phyloP scores from a whole-genome alignment of 2,113 vertebrate species.

The Micromys minutus region DNA sequence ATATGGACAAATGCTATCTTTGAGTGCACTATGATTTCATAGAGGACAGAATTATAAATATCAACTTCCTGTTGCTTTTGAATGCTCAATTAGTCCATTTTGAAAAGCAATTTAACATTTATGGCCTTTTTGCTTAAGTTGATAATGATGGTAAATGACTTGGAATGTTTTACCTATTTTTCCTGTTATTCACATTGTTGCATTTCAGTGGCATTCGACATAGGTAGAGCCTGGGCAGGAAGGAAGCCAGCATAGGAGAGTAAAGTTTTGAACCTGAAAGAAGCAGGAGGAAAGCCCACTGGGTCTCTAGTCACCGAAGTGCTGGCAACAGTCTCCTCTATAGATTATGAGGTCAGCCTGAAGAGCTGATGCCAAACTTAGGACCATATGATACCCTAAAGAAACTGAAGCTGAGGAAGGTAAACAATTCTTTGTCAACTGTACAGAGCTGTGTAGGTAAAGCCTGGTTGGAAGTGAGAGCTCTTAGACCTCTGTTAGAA shows the following conservation, averaged over 20 bases:
- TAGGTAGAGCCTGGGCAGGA: neutral
- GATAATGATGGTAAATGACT: constrained; percentile 46
- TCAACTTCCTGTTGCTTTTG: neutral
- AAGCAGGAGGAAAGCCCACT: neutral
- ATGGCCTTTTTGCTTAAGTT: neutral
- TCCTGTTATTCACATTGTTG: neutral
- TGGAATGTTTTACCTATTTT: constrained; percentile 28
- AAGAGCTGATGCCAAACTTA: neutral
- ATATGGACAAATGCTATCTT: constrained; percentile 44
- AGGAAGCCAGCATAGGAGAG: neutral
- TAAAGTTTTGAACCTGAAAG: neutral
- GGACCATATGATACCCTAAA: neutral
- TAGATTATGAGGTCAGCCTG: neutral
- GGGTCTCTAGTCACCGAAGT: neutral
- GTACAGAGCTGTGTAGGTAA: neutral
- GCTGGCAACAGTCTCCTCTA: neutral
- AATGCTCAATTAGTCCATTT: constrained; percentile 61
- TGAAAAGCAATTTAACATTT: constrained; percentile 63
- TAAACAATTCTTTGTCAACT: neutral
- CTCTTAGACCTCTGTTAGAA: neutral
- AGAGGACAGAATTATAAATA: constrained; percentile 61
- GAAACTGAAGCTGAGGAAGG: neutral
- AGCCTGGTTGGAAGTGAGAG: too few relatives aligned
- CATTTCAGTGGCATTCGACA: neutral
- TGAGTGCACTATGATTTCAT: constrained; percentile 1